Base-by-base conservation (phyloP, 2,797 vertebrate species). In the Loris lydekkerianus region DNA sequence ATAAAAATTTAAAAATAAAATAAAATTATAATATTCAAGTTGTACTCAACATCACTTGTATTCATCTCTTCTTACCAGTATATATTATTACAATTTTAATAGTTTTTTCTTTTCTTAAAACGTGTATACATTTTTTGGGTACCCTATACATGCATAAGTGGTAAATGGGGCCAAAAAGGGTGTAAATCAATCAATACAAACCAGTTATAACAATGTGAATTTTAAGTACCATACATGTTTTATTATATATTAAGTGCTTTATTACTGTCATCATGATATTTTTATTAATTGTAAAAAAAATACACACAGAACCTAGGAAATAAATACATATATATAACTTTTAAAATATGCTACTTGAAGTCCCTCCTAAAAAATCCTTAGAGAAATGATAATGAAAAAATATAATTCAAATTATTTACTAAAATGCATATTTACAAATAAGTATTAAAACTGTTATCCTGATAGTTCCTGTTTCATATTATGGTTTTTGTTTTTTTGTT, bases 231-330 rank as follows among this genome's bases (percentile, higher is more conserved):
- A 5, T 17, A 31, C 46, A 40, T 60, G 46, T 70, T 80, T 80
- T n/a, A 90, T 80, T 89, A 86, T 10, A 29, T 86, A 23, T 10
- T 86, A 72, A 56, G 34, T 80, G n/a, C 40, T n/a, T 34, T 49
- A 76, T 53, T 89, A 89, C 31, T 43, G 18, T 25, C 49, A 81
- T 72, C 37, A 43, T 72, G 65, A 7, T 70, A 81, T 43, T 81
- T 81, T 70, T 60, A 70, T 53, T 77, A 80, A 17, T 60, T 81
- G 20, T 69, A 81, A 90, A 29, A 77, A 90, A 90, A 58, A 86
- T 18, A 46, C 53, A 72, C 60, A 13, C 53, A 60, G 31, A 8
- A 60, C 31, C 56, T 58, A 61, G 17, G 20, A 81, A 72, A 91
- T 40, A 89, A 29, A 86, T 40, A 72, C 18, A 81, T 17, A 20